phyloP scores from a whole-genome alignment of 2,113 vertebrate genomes.

The Gopherus evgoodei region DNA sequence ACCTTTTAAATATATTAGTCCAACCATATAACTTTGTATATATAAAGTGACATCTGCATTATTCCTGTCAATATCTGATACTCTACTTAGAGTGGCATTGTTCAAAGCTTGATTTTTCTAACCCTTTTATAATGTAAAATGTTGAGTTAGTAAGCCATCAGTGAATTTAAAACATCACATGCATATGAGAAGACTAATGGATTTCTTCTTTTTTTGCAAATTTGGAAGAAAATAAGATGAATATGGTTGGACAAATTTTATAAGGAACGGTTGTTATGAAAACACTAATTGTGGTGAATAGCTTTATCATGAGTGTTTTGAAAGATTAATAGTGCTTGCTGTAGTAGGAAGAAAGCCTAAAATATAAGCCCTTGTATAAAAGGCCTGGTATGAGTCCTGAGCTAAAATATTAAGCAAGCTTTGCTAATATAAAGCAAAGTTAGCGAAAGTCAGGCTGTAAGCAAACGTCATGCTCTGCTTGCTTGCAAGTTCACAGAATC shows the following conservation, averaged over 20 bases:
- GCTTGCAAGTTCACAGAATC: too few species aligned
- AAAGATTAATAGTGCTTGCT: background rate
- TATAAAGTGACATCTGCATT: background rate
- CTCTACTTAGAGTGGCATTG: background rate
- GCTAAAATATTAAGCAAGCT: too few species aligned
- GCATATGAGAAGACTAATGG: background rate
- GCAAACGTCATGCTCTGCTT: too few species aligned
- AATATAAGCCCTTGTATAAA: too few species aligned
- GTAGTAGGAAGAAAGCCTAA: too few species aligned
- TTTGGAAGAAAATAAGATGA: background rate
- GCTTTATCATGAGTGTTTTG: background rate
- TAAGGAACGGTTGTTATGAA: background rate
- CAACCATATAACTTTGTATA: background rate
- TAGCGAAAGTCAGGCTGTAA: too few species aligned
- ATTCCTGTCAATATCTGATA: background rate
- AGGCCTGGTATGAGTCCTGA: too few species aligned
- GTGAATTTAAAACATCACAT: background rate
- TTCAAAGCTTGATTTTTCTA: background rate
- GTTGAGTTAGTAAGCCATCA: background rate
- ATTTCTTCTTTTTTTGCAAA: background rate
- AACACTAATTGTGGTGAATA: background rate
- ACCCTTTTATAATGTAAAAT: background rate
- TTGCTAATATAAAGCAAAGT: too few species aligned
- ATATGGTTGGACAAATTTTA: background rate
- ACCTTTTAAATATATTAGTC: background rate